Conservation (phyloP, 2,888 invertebrate genomes). For the Bombylius major region DNA sequence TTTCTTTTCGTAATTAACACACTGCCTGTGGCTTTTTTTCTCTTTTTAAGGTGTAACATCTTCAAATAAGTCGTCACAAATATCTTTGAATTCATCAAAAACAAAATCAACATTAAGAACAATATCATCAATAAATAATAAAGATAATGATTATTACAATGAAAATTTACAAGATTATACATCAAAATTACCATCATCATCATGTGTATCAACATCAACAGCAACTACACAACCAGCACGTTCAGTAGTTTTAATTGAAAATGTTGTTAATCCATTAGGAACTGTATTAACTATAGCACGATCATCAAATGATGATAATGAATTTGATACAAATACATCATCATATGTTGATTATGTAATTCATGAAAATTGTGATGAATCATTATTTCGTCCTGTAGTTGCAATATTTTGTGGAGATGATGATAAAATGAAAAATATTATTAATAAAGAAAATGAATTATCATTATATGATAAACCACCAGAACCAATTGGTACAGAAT, state of each 20-base stretch:
- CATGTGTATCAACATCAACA: background rate
- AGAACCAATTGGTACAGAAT: conserved; percentile 27
- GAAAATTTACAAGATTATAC: too few species aligned
- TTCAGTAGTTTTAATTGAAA: conserved; percentile 25
- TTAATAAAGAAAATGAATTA: background rate
- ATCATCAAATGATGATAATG: conserved; percentile 25
- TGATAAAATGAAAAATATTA: conserved; percentile 15
- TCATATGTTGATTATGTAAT: conserved; percentile 33
- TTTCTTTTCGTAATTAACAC: conserved; percentile 26
- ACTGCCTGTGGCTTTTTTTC: conserved; percentile 75
- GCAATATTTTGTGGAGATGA: conserved; percentile 36
- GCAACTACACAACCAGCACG: background rate
- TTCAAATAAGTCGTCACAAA: conserved; percentile 17
- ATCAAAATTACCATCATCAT: background rate
- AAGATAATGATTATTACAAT: background rate
- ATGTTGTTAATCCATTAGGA: conserved; percentile 63
- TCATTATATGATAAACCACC: conserved; percentile 21
- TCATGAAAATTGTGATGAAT: conserved; percentile 53
- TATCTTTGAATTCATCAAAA: too few species aligned
- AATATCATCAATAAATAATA: conserved; percentile 8
- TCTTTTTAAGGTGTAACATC: conserved; percentile 53
- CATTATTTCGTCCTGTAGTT: conserved; percentile 54
- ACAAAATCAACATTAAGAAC: background rate
- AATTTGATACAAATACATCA: conserved; percentile 23
- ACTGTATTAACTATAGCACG: conserved; percentile 45